Conservation (phyloP, 2,797 vertebrate genomes). For the Phalloptychus januarius region DNA sequence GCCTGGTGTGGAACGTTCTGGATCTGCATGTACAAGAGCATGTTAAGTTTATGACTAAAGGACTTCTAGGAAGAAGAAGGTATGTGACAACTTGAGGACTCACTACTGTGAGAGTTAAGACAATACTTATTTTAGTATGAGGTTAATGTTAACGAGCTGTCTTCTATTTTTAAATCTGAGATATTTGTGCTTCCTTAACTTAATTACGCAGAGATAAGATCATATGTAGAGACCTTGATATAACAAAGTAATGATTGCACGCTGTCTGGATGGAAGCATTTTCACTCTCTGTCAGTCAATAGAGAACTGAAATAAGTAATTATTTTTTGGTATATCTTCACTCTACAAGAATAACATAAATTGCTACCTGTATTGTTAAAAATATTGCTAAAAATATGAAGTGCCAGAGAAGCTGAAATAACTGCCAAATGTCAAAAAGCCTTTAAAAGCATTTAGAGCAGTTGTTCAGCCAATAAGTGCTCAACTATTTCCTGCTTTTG, state of each 20-base stretch:
- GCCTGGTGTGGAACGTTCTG: too few species aligned
- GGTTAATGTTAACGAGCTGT: background rate
- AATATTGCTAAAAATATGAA: background rate
- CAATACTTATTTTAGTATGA: background rate
- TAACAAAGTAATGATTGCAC: background rate
- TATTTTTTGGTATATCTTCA: background rate
- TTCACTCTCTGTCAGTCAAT: background rate
- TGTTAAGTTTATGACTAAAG: background rate
- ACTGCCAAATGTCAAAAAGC: background rate
- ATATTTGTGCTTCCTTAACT: background rate
- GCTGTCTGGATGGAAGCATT: background rate
- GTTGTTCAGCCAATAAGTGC: slow-evolving; percentile 3
- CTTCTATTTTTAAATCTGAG: background rate
- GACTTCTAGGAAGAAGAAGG: background rate
- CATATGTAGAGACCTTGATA: background rate
- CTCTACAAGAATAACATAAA: background rate
- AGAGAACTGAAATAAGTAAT: background rate
- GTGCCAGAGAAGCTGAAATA: background rate
- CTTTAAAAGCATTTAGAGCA: background rate
- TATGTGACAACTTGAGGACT: too few species aligned
- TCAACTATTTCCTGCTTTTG: background rate
- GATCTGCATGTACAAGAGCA: too few species aligned
- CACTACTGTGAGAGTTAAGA: background rate
- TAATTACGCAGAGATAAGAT: background rate
- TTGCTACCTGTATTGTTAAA: background rate